These are phyloP conservation scores for Salarias fasciatus DNA, from an alignment of 2,797 vertebrate genomes.

Conservation along the genomic window DNA sequence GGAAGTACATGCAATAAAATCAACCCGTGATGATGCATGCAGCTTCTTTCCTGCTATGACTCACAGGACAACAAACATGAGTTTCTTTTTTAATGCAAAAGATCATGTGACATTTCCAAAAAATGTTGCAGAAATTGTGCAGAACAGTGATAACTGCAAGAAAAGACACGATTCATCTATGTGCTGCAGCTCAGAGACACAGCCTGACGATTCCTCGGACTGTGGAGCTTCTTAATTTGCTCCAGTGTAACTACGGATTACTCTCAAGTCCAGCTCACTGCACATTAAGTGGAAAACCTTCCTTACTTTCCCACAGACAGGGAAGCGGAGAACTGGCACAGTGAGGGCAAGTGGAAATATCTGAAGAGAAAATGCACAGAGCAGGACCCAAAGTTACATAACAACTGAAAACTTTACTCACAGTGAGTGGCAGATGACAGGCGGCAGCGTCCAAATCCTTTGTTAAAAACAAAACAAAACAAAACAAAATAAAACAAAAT, in stretches of 20 bases:
- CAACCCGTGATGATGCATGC: background rate
- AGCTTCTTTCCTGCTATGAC: constrained; percentile 6
- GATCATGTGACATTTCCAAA: background rate
- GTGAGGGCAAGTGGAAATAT: background rate
- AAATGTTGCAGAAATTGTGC: no score
- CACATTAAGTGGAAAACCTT: constrained; percentile 53
- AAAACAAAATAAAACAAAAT: no score
- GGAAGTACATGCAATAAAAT: constrained; percentile 52
- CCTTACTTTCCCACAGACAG: constrained; percentile 47
- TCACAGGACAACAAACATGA: constrained; percentile 10
- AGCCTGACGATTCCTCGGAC: constrained; percentile 23
- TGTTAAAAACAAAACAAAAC: background rate
- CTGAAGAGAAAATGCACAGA: background rate
- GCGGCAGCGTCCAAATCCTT: background rate
- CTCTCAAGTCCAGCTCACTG: constrained; percentile 49
- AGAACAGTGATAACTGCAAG: background rate
- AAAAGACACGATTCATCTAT: background rate
- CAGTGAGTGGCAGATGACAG: constrained; percentile 1
- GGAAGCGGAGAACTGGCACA: constrained; percentile 7
- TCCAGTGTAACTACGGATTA: constrained; percentile 40
- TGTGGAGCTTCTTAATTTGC: constrained; percentile 34
- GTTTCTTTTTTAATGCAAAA: background rate
- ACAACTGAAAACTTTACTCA: constrained; percentile 36
- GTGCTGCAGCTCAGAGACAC: constrained; percentile 1
- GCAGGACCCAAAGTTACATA: background rate